These are phyloP conservation scores for Sinonovacula constricta DNA, from an alignment of 1,140 invertebrate genomes.

Conservation along the genomic window DNA sequence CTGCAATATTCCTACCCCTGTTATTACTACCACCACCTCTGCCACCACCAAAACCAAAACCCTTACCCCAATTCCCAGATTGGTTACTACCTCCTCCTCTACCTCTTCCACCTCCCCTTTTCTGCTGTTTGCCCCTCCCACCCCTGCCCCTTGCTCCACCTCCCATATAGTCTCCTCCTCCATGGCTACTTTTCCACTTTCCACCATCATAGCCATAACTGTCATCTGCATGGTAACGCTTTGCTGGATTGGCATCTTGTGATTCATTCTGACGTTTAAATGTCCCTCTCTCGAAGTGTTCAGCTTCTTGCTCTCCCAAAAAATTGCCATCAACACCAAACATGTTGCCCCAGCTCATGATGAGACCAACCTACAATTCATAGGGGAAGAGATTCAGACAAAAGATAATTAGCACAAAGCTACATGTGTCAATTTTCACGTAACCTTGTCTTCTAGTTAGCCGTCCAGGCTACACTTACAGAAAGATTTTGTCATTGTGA, in stretches of 20 bases:
- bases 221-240: no score
- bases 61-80: neutral
- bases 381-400: no score
- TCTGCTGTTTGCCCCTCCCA: neutral
- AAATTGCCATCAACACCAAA: neutral
- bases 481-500: no score
- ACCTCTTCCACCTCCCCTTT: neutral
- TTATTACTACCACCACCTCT: slow-evolving; percentile 8
- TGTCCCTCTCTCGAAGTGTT: no score
- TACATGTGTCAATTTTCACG: no score
- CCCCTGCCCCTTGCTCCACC: neutral
- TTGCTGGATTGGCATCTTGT: no score
- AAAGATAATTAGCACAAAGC: no score
- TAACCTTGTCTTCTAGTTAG: no score
- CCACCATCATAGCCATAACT: slow-evolving; percentile 14
- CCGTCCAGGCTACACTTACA: no score
- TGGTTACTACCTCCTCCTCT: neutral
- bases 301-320: neutral
- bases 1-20: neutral
- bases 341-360: neutral
- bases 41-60: neutral
- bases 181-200: neutral
- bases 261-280: no score
- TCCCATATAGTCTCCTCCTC: slow-evolving; percentile 1
- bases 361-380: no score